A percentile compares a stretch with the other conserved stretches of the same genome.
Evolutionary conservation across 2,113 vertebrate genomes (phyloP).

Genomic region (Callaeas wilsoni): DNA sequence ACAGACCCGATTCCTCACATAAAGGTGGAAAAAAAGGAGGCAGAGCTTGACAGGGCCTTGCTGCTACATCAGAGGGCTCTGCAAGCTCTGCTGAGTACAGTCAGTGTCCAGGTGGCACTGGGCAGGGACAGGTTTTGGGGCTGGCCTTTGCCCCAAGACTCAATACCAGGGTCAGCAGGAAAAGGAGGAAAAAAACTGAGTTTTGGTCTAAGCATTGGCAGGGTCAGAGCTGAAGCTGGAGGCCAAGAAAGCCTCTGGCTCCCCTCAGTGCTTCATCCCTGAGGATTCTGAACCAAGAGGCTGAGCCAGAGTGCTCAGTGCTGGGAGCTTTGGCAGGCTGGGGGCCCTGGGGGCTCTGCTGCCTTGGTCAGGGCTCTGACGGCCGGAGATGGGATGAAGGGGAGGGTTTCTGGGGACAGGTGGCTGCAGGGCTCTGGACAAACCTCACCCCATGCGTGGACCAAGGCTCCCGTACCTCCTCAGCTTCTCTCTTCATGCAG

Average conservation of each 20-base stretch:
- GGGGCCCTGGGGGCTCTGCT: not conserved
- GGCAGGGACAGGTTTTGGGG: not conserved
- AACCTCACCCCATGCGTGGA: not conserved
- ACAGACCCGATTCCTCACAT: not conserved
- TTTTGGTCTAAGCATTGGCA: not conserved
- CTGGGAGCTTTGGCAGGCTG: not conserved
- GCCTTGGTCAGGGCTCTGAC: not conserved
- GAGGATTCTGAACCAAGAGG: not conserved
- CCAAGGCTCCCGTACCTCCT: constrained; percentile 74
- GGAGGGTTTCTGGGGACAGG: not conserved
- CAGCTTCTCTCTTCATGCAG: constrained; percentile 78
- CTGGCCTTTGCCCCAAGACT: not conserved
- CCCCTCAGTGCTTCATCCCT: not conserved
- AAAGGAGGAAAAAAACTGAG: not conserved
- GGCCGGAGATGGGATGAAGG: not conserved
- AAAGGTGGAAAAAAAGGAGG: not conserved
- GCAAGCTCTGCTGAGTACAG: not conserved
- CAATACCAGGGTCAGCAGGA: not conserved
- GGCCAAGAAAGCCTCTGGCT: not conserved
- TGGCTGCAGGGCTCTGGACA: not conserved
- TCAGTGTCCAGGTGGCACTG: not conserved
- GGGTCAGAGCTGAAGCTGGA: not conserved
- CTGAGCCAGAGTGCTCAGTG: not conserved
- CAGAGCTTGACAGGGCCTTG: not conserved
- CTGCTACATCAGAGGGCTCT: not conserved